Evolutionary conservation across 1,140 invertebrate species (phyloP).

Genomic region (Bicyclus anynana): DNA sequence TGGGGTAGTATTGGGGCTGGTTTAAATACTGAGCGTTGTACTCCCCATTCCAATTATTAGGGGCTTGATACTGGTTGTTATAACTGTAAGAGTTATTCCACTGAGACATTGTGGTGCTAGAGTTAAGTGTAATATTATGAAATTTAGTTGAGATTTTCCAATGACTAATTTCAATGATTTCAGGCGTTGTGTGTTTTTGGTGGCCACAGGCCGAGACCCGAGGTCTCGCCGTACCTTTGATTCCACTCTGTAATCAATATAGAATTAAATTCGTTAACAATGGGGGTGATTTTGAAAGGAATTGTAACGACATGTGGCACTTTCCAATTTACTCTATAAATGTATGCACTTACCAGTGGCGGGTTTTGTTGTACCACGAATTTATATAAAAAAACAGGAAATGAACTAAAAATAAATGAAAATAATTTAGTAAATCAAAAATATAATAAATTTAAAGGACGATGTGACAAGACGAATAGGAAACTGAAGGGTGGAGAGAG

Average conservation of each 20-base stretch:
- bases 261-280: slow-evolving; percentile 29
- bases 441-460: slow-evolving; percentile 43
- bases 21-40: slow-evolving; percentile 52
- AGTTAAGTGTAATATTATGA: slow-evolving; percentile 47
- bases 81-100: slow-evolving; percentile 66
- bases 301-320: slow-evolving; percentile 47
- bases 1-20: slow-evolving; percentile 52
- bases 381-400: slow-evolving; percentile 43
- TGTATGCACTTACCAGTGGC: slow-evolving; percentile 42
- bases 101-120: slow-evolving; percentile 54
- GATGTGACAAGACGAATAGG: slow-evolving; percentile 62
- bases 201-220: slow-evolving; percentile 64
- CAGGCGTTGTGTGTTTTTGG: slow-evolving; percentile 20
- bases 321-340: slow-evolving; percentile 25
- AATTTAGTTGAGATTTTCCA: slow-evolving; percentile 32
- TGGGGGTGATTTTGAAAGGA: slow-evolving; percentile 23
- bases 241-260: slow-evolving; percentile 47
- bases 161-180: slow-evolving; percentile 7
- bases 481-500: slow-evolving; percentile 45
- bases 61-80: slow-evolving; percentile 54
- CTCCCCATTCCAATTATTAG: slow-evolving; percentile 54
- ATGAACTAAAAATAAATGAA: slow-evolving; percentile 53
- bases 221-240: slow-evolving; percentile 34
- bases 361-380: slow-evolving; percentile 25
- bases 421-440: slow-evolving; percentile 58